phyloP scores from a whole-genome alignment of 2,113 vertebrate genomes.

The Oriolus oriolus region DNA sequence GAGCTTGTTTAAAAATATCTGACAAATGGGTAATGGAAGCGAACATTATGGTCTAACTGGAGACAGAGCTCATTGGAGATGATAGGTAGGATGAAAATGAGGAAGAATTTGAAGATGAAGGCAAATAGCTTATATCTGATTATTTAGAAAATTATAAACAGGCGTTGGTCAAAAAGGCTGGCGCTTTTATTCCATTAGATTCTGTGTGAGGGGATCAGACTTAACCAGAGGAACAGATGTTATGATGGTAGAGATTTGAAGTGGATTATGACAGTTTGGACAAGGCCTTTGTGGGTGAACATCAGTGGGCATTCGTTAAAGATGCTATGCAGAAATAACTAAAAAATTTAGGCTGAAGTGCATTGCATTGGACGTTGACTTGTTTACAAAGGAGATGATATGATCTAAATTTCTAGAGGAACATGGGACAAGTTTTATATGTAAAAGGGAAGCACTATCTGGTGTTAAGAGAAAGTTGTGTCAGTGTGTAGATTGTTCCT shows the following conservation, averaged over 20 bases:
- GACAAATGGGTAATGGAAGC: conserved; percentile 17
- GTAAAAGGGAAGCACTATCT: background rate
- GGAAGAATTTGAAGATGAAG: background rate
- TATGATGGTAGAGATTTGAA: background rate
- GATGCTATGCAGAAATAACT: background rate
- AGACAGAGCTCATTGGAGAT: background rate
- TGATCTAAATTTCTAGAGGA: background rate
- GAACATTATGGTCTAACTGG: background rate
- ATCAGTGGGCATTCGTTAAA: background rate
- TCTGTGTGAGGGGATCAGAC: background rate
- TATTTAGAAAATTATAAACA: background rate
- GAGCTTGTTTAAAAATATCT: conserved; percentile 47
- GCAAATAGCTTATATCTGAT: background rate
- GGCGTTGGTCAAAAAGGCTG: background rate
- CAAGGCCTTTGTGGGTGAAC: background rate
- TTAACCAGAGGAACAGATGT: background rate
- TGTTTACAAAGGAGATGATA: background rate
- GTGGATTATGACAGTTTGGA: background rate
- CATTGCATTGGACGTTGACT: background rate
- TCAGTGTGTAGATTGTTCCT: background rate
- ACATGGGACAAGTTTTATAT: background rate
- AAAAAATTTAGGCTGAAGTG: background rate
- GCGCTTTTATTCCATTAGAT: background rate
- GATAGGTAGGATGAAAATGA: background rate
- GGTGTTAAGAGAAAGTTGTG: background rate